phyloP scores from a whole-genome alignment of 1,140 invertebrate species.

The Agrilus planipennis region DNA sequence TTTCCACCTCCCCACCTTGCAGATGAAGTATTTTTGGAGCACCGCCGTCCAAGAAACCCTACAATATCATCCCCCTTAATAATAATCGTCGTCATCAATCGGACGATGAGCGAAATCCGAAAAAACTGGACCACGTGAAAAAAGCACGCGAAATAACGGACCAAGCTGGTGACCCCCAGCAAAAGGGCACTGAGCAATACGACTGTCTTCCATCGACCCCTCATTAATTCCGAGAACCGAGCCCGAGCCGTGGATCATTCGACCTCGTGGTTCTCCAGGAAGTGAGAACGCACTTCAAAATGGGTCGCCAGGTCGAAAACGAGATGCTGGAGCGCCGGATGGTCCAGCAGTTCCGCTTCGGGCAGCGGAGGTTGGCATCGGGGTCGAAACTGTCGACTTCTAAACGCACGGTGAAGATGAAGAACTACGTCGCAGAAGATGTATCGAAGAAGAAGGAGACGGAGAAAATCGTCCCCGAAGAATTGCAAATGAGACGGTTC shows the following conservation, averaged over 20 bases:
- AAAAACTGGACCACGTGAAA: conserved; percentile 1
- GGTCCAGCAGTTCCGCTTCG: conserved; percentile 79
- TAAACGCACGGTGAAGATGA: conserved; percentile 69
- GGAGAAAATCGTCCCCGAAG: conserved; percentile 88
- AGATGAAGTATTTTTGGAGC: too few species aligned
- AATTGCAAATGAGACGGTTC: conserved; percentile 75
- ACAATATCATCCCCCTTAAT: too few species aligned
- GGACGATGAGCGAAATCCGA: conserved; percentile 1
- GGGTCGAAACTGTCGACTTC: conserved; percentile 72
- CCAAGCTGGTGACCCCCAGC: background rate
- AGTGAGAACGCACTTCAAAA: conserved; percentile 68
- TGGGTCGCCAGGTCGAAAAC: conserved; percentile 71
- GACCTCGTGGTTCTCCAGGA: conserved; percentile 56
- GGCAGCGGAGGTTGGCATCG: conserved; percentile 76
- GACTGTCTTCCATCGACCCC: conserved; percentile 18
- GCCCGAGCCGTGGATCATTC: conserved; percentile 49
- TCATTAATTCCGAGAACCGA: conserved; percentile 28
- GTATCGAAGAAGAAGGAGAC: conserved; percentile 75
- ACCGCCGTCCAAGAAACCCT: too few species aligned
- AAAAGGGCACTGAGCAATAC: conserved; percentile 10
- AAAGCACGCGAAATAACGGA: background rate
- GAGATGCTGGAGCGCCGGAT: conserved; percentile 67
- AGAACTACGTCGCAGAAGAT: conserved; percentile 87
- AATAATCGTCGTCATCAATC: too few species aligned
- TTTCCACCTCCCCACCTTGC: too few species aligned